These are phyloP conservation scores for Andrena camellia DNA, from an alignment of 2,888 invertebrate species.

Conservation along the genomic window DNA sequence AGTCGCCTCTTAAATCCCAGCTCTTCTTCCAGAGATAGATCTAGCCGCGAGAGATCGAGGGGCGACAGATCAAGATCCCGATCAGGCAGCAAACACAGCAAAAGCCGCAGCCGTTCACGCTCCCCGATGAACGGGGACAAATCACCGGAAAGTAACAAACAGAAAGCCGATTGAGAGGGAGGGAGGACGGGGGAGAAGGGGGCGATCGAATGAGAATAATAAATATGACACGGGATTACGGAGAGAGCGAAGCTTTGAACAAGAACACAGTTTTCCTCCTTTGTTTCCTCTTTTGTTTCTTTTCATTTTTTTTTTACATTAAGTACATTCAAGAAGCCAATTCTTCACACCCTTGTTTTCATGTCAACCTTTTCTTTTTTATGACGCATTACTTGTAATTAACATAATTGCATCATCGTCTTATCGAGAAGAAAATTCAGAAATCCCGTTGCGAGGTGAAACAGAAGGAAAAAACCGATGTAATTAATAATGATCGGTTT, in stretches of 20 bases:
- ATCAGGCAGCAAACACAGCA: constrained; percentile 84
- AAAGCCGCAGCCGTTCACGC: constrained; percentile 83
- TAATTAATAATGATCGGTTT: constrained; percentile 42
- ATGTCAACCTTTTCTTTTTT: constrained; percentile 43
- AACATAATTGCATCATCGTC: constrained; percentile 46
- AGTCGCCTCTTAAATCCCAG: constrained; percentile 25
- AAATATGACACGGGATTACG: neutral
- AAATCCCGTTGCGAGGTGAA: neutral
- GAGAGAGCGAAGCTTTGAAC: constrained; percentile 20
- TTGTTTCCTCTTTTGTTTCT: constrained; percentile 58
- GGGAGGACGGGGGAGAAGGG: constrained; percentile 1
- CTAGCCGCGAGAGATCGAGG: constrained; percentile 83
- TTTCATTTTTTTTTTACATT: constrained; percentile 53
- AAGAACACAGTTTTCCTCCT: constrained; percentile 35
- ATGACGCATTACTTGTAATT: constrained; percentile 45
- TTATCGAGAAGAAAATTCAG: constrained; percentile 20
- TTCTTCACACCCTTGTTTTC: constrained; percentile 64
- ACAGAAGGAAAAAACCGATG: constrained; percentile 1
- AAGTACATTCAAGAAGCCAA: constrained; percentile 76
- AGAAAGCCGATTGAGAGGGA: constrained; percentile 79
- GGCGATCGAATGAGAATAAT: neutral
- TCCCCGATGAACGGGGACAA: constrained; percentile 85
- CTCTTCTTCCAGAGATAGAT: constrained; percentile 80
- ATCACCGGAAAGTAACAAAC: constrained; percentile 81
- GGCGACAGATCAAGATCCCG: constrained; percentile 83